Evolutionary conservation across 2,888 invertebrate species (phyloP).

Genomic region (Tolmerus cingulatus): DNA sequence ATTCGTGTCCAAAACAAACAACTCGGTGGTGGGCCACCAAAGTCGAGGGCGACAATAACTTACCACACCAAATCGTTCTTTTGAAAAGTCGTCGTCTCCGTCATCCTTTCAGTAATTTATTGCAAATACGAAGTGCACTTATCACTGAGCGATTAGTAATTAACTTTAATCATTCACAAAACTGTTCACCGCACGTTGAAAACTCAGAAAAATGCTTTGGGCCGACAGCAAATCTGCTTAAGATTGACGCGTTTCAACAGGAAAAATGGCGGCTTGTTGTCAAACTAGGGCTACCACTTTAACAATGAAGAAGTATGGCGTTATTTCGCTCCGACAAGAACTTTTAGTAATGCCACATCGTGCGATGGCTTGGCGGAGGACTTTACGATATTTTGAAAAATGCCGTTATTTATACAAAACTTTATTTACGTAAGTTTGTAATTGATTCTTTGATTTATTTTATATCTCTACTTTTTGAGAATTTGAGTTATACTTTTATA

Average conservation of each 20-base stretch:
- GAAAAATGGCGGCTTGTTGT: slow-evolving; percentile 45
- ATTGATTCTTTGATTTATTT: too few species aligned
- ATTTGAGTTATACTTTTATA: too few species aligned
- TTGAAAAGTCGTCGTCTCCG: slow-evolving; percentile 1
- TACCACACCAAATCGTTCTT: slow-evolving; percentile 42
- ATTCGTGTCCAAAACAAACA: neutral
- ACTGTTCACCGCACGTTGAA: neutral
- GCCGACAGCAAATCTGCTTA: neutral
- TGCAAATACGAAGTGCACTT: slow-evolving; percentile 5
- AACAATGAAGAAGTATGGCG: neutral
- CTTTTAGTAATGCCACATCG: neutral
- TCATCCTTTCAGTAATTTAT: neutral
- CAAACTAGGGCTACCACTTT: slow-evolving; percentile 25
- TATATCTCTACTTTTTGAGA: too few species aligned
- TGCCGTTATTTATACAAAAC: neutral
- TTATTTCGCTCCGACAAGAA: neutral
- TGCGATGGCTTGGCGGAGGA: neutral
- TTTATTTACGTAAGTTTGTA: too few species aligned
- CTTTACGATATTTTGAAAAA: neutral
- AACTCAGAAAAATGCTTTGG: neutral
- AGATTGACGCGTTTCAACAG: slow-evolving; percentile 42
- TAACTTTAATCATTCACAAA: neutral
- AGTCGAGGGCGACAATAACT: slow-evolving; percentile 1
- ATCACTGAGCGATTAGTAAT: neutral
- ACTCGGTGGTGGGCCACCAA: neutral